Percentiles rank a stretch among this genome's conserved stretches.
These are phyloP conservation scores for Antennarius striatus DNA, from an alignment of 2,113 vertebrate species.

Conservation along the genomic window DNA sequence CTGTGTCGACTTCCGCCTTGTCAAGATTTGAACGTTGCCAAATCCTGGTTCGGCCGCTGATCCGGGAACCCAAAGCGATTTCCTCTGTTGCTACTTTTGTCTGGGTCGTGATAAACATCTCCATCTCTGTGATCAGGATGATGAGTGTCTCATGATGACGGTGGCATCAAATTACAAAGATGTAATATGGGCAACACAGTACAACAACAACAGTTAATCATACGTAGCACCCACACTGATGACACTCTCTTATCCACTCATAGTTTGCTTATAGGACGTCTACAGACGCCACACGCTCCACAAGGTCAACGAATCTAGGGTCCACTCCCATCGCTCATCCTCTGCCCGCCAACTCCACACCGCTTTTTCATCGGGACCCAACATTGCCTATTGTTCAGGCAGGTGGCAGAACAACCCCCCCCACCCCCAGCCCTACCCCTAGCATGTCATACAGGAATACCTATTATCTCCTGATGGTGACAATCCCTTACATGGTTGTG, in stretches of 20 bases:
- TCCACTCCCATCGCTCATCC: constrained; percentile 17
- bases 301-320: no score
- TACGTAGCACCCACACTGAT: constrained; percentile 17
- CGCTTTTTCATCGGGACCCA: constrained; percentile 35
- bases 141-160: constrained; percentile 37
- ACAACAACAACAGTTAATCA: background rate
- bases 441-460: constrained; percentile 14
- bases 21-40: constrained; percentile 14
- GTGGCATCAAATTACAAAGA: constrained; percentile 32
- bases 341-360: constrained; percentile 19
- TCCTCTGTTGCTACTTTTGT: constrained; percentile 41
- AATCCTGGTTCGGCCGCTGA: constrained; percentile 32
- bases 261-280: no score
- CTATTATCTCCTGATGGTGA: constrained; percentile 26
- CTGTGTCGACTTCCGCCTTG: constrained; percentile 16
- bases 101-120: constrained; percentile 47
- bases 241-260: constrained; percentile 12
- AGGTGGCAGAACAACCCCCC: constrained; percentile 46
- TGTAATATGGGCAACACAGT: constrained; percentile 9
- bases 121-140: constrained; percentile 25
- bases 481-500: background rate
- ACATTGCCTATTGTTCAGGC: constrained; percentile 54
- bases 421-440: background rate
- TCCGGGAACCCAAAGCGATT: constrained; percentile 32
- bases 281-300: no score